phyloP scores from a whole-genome alignment of 2,113 vertebrate species.

The Cyprinodon variegatus region DNA sequence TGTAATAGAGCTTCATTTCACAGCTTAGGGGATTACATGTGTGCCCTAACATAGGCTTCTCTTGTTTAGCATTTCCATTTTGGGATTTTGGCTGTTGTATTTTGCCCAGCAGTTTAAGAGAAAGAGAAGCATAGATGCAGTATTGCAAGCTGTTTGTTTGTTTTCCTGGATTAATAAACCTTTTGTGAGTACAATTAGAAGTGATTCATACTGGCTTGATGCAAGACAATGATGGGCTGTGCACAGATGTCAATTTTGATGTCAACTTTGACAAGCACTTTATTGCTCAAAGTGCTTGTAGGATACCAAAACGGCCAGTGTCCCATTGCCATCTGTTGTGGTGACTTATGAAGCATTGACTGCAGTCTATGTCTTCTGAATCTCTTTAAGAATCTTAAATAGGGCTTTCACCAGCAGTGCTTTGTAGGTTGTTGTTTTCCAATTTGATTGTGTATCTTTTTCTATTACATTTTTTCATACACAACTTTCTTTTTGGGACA shows the following conservation, averaged over 20 bases:
- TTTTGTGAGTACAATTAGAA: slow-evolving; percentile 9
- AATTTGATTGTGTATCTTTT: too few species aligned
- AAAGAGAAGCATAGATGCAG: slow-evolving; percentile 35
- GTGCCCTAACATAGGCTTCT: slow-evolving; percentile 6
- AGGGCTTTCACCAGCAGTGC: background rate
- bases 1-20: slow-evolving; percentile 30
- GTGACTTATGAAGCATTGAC: background rate
- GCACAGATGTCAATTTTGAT: background rate
- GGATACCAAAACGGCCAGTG: background rate
- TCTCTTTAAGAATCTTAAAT: background rate
- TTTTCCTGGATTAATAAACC: slow-evolving; percentile 59
- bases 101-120: slow-evolving; percentile 26
- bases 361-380: background rate
- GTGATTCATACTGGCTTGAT: background rate
- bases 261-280: background rate
- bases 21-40: slow-evolving; percentile 29
- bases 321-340: background rate
- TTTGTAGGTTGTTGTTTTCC: too few species aligned
- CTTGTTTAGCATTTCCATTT: slow-evolving; percentile 25
- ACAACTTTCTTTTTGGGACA: background rate
- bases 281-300: too few species aligned
- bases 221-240: background rate
- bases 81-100: slow-evolving; percentile 16
- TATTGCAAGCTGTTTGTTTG: slow-evolving; percentile 59
- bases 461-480: too few species aligned